phyloP scores from a whole-genome alignment of 1,140 invertebrate genomes.

The Bombus terrestris region DNA sequence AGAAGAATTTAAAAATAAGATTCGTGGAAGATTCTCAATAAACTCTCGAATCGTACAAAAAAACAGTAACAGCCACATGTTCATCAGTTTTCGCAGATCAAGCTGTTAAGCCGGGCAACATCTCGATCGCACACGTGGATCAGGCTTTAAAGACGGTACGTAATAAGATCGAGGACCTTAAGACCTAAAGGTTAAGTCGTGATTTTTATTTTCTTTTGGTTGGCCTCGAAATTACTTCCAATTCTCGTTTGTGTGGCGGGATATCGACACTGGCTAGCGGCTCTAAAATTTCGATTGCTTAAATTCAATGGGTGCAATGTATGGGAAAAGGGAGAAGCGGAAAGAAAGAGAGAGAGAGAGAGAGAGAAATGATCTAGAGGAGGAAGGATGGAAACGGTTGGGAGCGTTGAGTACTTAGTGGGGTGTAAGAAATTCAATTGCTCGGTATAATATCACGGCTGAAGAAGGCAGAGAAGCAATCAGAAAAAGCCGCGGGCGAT shows the following conservation, averaged over 20 bases:
- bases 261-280: background rate
- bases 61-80: background rate
- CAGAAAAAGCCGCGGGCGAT: conserved; percentile 68
- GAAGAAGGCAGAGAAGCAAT: conserved; percentile 63
- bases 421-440: conserved; percentile 72
- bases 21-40: too few species aligned
- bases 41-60: too few species aligned
- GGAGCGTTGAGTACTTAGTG: conserved; percentile 39
- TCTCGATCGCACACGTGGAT: background rate
- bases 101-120: background rate
- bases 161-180: background rate
- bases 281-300: conserved; percentile 11
- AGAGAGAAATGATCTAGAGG: background rate
- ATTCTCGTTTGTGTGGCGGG: background rate
- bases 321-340: background rate
- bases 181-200: background rate
- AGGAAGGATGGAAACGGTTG: background rate
- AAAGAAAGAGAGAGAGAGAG: background rate
- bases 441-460: conserved; percentile 66
- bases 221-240: background rate
- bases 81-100: background rate
- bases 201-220: background rate
- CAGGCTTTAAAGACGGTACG: background rate
- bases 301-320: background rate
- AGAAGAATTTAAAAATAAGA: too few species aligned